These are phyloP conservation scores for Campodea augens DNA, from an alignment of 1,140 invertebrate species.

Conservation along the genomic window DNA sequence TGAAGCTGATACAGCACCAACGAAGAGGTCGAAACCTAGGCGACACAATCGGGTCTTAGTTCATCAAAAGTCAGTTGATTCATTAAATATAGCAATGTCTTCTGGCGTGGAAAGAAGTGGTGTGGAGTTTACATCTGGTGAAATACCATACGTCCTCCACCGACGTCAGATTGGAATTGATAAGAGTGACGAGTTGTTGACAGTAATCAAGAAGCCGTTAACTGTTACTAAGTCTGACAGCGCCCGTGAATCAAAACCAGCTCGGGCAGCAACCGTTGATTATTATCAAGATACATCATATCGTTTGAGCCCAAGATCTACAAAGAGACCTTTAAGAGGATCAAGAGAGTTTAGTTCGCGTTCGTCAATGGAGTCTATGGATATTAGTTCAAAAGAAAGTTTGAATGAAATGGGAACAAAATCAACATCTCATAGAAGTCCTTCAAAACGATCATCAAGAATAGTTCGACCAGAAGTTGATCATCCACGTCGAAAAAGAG, in stretches of 20 bases:
- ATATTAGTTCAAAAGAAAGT: no score
- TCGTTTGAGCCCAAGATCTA: background rate
- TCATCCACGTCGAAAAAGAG: conserved; percentile 20
- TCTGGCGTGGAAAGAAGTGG: background rate
- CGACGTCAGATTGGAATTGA: no score
- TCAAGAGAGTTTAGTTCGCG: background rate
- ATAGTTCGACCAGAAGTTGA: background rate
- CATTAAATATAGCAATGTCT: conserved; percentile 15
- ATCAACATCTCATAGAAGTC: background rate
- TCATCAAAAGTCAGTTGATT: conserved; percentile 67
- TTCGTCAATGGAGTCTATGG: background rate
- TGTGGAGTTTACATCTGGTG: conserved; percentile 21
- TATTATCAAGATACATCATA: background rate
- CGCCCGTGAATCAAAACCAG: no score
- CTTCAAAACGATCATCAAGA: background rate
- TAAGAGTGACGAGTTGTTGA: no score
- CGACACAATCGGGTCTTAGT: conserved; percentile 51
- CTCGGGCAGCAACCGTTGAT: no score
- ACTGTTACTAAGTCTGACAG: background rate
- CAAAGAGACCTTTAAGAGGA: background rate
- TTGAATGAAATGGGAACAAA: background rate
- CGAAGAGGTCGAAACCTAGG: conserved; percentile 19
- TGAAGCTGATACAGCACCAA: conserved; percentile 8
- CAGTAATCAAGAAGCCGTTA: background rate
- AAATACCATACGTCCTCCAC: conserved; percentile 63